Conservation (phyloP, 2,797 vertebrate species). For the Galaxias olidus region DNA sequence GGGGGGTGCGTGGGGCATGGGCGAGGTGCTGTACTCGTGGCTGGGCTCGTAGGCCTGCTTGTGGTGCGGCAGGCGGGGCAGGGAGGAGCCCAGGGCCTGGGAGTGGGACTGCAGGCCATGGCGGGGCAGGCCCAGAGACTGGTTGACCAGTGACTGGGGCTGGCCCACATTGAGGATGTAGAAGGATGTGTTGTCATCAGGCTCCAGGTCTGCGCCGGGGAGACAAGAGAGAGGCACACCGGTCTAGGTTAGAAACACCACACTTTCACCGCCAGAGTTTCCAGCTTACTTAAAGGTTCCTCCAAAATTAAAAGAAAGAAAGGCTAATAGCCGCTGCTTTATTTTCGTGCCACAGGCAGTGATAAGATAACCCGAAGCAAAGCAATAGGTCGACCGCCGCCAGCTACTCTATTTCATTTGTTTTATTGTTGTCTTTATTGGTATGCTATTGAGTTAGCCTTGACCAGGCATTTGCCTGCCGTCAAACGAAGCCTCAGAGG, state of each 20-base stretch:
- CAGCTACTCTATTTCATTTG: constrained; percentile 27
- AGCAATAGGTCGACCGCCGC: constrained; percentile 12
- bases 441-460: constrained; percentile 32
- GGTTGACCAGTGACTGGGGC: constrained; percentile 84
- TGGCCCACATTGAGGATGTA: constrained; percentile 96
- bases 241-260: no score
- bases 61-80: constrained; percentile 80
- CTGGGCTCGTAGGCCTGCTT: constrained; percentile 82
- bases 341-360: constrained; percentile 5
- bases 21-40: constrained; percentile 73
- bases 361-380: constrained; percentile 51
- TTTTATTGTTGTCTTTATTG: constrained; percentile 46
- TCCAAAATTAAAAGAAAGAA: no score
- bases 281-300: no score
- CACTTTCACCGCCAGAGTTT: no score
- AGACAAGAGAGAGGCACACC: constrained; percentile 9
- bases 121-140: constrained; percentile 85
- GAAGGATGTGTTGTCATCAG: constrained; percentile 93
- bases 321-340: background rate
- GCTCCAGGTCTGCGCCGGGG: constrained; percentile 83
- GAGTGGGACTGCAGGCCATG: constrained; percentile 88
- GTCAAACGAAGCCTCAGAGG: constrained; percentile 37
- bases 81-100: constrained; percentile 82
- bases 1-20: constrained; percentile 82
- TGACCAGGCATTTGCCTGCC: constrained; percentile 26